Evolutionary conservation across 2,888 invertebrate species (phyloP), one percentile per base, ranked within the genome.

Genomic region (Ditula angustiorana): DNA sequence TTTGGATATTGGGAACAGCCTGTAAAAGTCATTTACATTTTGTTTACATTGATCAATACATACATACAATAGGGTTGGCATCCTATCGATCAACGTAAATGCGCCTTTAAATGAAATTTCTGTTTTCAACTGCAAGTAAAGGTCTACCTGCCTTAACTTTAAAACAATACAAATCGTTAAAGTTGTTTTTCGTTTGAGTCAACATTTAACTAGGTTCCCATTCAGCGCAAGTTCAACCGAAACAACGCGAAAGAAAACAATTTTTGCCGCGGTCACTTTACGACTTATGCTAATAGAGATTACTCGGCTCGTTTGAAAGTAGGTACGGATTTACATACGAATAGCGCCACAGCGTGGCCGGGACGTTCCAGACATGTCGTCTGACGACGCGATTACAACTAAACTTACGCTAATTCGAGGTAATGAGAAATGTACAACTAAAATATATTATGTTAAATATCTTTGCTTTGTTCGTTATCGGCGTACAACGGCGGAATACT

Each of bases 261-360:
- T 52, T 26, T 55, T 57, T 21, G 28, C 37, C 19, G 35, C 33
- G 26, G 44, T 44, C 41, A 16, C 19, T 58, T 53, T 21, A 46
- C 52, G 52, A 28, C 58, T 53, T 64, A 64, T 64, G 57, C 41
- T 64, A 58, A 64, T 64, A 58, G 35, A 64, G 44, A 58, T 52
- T 64, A 58, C 52, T 35, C 63, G 47, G 30, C 52, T 53, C 52
- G 21, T 64, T 44, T 52, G 24, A 21, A 23, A 35, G 30, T 53
- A 11, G 30, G 33, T 33, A 47, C 26, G 37, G 47, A 58, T 64
- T 64, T 57, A 13, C 58, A 64, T 64, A 64, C 44, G 63, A 58
- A 64, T 64, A 35, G 46, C 35, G 13, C 16, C 5, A 10, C 16
- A 8, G 30, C n/a, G 49, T 21, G 13, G 8, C 13, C 37, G 37